phyloP scores from a whole-genome alignment of 2,797 vertebrate genomes.

The Gymnoscopelus microlampas region DNA sequence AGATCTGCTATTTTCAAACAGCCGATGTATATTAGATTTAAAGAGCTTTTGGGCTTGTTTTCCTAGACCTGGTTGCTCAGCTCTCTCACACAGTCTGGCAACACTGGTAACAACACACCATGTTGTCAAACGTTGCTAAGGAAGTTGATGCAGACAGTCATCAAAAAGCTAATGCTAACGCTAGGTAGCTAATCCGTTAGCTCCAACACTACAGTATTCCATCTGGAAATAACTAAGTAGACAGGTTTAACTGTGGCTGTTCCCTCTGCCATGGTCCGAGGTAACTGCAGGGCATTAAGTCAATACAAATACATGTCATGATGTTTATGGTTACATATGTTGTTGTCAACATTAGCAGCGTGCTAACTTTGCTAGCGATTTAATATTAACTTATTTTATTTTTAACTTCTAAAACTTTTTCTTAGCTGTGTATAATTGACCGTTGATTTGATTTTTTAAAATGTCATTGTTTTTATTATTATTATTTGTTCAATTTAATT shows the following conservation, averaged over 20 bases:
- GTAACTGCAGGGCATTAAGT: neutral
- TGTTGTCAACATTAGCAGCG: conserved; percentile 1
- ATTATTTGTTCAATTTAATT: too few relatives aligned
- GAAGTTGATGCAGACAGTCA: conserved; percentile 48
- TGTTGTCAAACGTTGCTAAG: conserved; percentile 81
- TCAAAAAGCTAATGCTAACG: conserved; percentile 14
- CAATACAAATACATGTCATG: neutral
- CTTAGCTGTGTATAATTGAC: too few relatives aligned
- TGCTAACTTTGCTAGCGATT: neutral
- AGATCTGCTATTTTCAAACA: too few relatives aligned
- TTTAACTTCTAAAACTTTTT: too few relatives aligned
- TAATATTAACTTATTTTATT: conserved; percentile 28
- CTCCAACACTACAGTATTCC: neutral
- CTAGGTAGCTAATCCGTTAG: conserved; percentile 9
- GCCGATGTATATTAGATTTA: too few relatives aligned
- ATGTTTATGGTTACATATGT: neutral
- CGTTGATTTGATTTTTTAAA: too few relatives aligned
- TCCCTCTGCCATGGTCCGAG: neutral
- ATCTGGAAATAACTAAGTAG: neutral
- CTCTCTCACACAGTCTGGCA: too few relatives aligned
- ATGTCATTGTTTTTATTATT: too few relatives aligned
- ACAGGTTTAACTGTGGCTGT: neutral
- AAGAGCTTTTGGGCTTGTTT: too few relatives aligned
- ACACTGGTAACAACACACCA: conserved; percentile 11
- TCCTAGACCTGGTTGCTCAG: too few relatives aligned